Evolutionary conservation across 2,797 vertebrate genomes (phyloP).

Genomic region (Danio jaintianensis): DNA sequence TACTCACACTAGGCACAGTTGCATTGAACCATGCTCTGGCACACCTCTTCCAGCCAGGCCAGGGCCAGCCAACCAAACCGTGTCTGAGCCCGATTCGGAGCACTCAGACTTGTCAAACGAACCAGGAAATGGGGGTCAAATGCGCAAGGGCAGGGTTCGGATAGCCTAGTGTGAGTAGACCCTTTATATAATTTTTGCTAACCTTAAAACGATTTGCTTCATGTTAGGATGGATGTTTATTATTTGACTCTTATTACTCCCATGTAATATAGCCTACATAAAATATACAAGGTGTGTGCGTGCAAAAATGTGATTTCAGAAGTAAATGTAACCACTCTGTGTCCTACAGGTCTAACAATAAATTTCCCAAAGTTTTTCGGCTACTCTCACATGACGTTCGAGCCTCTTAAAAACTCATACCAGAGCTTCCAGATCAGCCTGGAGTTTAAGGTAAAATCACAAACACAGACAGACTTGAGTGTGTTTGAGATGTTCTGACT

Average conservation of each 20-base stretch:
- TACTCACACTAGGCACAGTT: too few species aligned
- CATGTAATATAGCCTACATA: neutral
- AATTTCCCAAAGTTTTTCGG: slow-evolving; percentile 93
- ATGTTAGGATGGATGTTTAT: too few species aligned
- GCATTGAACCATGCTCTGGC: too few species aligned
- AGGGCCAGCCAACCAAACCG: too few species aligned
- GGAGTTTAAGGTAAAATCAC: slow-evolving; percentile 89
- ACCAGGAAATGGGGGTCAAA: too few species aligned
- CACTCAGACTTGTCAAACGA: too few species aligned
- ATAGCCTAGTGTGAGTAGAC: too few species aligned
- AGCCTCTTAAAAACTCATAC: slow-evolving; percentile 94
- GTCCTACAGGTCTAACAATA: slow-evolving; percentile 82
- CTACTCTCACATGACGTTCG: slow-evolving; percentile 92
- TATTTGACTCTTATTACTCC: neutral
- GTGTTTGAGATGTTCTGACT: neutral
- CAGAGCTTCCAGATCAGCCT: slow-evolving; percentile 92
- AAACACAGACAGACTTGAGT: slow-evolving; percentile 3
- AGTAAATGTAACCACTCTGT: neutral
- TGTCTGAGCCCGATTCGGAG: too few species aligned
- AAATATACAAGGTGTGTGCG: neutral
- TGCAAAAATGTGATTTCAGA: neutral
- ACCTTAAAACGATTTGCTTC: too few species aligned
- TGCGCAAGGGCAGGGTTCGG: too few species aligned
- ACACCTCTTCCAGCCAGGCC: too few species aligned
- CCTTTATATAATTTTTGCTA: too few species aligned